A percentile compares a stretch with the other conserved stretches of the same genome.
phyloP scores from a whole-genome alignment of 2,888 invertebrate genomes.

The Panzeria rudis region DNA sequence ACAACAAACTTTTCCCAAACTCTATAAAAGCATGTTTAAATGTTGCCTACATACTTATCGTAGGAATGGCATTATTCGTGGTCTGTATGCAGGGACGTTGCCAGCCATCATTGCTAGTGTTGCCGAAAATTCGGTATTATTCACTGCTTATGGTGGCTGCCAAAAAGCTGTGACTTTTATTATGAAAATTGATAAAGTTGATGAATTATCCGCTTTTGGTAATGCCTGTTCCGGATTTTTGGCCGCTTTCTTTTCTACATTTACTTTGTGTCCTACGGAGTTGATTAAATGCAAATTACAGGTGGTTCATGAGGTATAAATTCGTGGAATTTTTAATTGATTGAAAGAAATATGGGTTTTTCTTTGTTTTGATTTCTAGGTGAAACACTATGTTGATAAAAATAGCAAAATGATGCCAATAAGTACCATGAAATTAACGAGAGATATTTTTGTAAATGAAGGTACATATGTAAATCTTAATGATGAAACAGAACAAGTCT shows the following conservation, averaged over 20 bases:
- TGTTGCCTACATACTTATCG: conserved; percentile 93
- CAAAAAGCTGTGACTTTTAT: conserved; percentile 90
- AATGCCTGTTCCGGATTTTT: conserved; percentile 96
- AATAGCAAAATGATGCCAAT: conserved; percentile 17
- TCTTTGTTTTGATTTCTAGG: not conserved
- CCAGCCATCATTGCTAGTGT: conserved; percentile 98
- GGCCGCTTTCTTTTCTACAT: conserved; percentile 98
- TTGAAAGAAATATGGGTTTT: not conserved
- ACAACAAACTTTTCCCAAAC: conserved; percentile 97
- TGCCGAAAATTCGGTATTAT: conserved; percentile 98
- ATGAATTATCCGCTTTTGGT: conserved; percentile 88
- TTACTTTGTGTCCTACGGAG: conserved; percentile 98
- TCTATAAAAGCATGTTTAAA: conserved; percentile 93
- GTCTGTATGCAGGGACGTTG: conserved; percentile 96
- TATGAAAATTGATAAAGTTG: conserved; percentile 84
- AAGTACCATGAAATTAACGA: conserved; percentile 19
- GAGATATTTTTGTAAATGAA: conserved; percentile 43
- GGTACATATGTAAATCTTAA: conserved; percentile 11
- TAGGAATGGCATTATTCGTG: conserved; percentile 92
- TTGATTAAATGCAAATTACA: conserved; percentile 98
- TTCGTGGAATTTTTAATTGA: not conserved
- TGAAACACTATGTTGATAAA: conserved; percentile 46
- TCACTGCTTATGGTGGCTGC: conserved; percentile 97
- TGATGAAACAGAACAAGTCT: too few relatives aligned
- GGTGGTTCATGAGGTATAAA: conserved; percentile 90